Conservation (phyloP, 2,888 invertebrate genomes). For the Tridacna gigas region DNA sequence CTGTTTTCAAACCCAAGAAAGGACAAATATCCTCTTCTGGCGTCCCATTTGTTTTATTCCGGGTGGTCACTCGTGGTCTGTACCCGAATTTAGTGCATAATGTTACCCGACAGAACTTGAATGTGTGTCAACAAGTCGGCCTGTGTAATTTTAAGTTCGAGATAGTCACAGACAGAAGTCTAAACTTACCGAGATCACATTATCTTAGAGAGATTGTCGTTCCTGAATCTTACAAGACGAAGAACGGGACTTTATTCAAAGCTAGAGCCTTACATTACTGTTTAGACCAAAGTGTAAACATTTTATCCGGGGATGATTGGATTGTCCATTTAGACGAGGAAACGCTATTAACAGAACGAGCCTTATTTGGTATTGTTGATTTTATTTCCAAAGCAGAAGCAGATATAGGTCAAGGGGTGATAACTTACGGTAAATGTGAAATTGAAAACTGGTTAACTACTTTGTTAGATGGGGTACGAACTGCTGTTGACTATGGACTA, state of each 20-base stretch:
- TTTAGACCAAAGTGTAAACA: conserved; percentile 63
- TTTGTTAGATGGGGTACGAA: conserved; percentile 62
- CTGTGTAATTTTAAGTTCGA: conserved; percentile 68
- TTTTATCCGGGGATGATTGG: conserved; percentile 62
- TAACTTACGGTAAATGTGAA: conserved; percentile 65
- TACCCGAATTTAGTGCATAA: conserved; percentile 61
- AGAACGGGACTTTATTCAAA: conserved; percentile 61
- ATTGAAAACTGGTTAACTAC: conserved; percentile 68
- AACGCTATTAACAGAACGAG: conserved; percentile 63
- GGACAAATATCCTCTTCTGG: conserved; percentile 27
- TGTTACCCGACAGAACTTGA: conserved; percentile 61
- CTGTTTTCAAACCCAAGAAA: background rate
- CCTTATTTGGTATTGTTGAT: conserved; percentile 61
- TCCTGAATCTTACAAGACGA: conserved; percentile 58
- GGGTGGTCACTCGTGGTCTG: conserved; percentile 65
- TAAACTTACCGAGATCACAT: conserved; percentile 58
- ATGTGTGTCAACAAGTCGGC: conserved; percentile 64
- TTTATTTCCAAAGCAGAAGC: conserved; percentile 57
- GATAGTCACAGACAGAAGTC: conserved; percentile 64
- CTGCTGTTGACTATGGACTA: conserved; percentile 65
- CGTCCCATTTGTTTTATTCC: conserved; percentile 67
- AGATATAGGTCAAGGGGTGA: conserved; percentile 67
- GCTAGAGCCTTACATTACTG: conserved; percentile 68
- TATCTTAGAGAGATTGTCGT: conserved; percentile 62
- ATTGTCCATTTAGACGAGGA: conserved; percentile 68